Evolutionary conservation across 2,888 invertebrate genomes (phyloP).

Genomic region (Limenitis camilla): DNA sequence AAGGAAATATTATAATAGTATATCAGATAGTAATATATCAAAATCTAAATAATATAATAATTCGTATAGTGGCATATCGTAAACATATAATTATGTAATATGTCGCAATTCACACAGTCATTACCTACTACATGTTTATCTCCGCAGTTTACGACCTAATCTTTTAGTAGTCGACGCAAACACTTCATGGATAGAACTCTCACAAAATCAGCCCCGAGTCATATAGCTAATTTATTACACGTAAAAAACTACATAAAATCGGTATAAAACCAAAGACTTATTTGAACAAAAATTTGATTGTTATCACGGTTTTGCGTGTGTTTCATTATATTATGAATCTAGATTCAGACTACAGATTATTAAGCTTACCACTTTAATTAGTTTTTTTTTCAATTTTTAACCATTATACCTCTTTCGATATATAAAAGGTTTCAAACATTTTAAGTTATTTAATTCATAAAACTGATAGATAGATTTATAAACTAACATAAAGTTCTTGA

Average conservation of each 20-base stretch:
- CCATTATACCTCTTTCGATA: no score
- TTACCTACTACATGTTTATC: conserved; percentile 2
- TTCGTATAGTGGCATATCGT: not conserved
- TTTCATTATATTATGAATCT: conserved; percentile 6
- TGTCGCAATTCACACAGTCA: no score
- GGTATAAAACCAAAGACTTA: conserved; percentile 44
- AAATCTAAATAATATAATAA: no score
- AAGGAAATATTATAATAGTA: no score
- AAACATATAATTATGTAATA: not conserved
- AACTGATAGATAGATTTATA: no score
- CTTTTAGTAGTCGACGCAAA: conserved; percentile 27
- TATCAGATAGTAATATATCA: no score
- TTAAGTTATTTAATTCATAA: no score
- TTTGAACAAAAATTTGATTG: conserved; percentile 34
- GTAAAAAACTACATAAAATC: conserved; percentile 40
- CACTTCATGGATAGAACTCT: conserved; percentile 6
- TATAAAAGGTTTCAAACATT: no score
- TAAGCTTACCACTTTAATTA: no score
- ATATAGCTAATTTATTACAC: conserved; percentile 37
- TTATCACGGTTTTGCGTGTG: conserved; percentile 32
- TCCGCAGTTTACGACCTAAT: conserved; percentile 14
- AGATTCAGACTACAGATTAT: conserved; percentile 10
- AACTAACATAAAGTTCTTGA: no score
- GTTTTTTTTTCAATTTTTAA: no score
- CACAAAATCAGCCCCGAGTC: conserved; percentile 4